A percentile compares a stretch with the other conserved stretches of the same genome.
These are phyloP conservation scores for Sussaba pulchella DNA, from an alignment of 2,888 invertebrate species.

Conservation along the genomic window DNA sequence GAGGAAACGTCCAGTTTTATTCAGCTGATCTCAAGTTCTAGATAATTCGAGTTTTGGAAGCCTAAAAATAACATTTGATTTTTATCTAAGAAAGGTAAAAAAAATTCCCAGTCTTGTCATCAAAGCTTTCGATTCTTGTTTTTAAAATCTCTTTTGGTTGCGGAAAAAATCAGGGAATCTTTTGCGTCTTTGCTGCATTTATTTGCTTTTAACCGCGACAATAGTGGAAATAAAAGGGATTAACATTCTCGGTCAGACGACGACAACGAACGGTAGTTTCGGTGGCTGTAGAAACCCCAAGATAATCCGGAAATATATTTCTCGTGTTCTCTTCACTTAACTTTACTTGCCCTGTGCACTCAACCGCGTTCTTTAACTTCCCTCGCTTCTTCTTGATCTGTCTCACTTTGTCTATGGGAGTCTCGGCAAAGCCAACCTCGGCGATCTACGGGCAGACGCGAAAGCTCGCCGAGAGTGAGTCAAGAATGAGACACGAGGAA, in stretches of 20 bases:
- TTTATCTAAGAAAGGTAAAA: too few relatives aligned
- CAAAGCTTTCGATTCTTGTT: background rate
- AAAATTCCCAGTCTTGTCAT: too few relatives aligned
- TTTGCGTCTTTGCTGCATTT: background rate
- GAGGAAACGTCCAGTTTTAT: too few relatives aligned
- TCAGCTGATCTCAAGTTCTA: too few relatives aligned
- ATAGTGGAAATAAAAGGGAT: constrained; percentile 62
- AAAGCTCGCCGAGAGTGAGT: constrained; percentile 50
- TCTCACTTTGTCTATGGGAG: constrained; percentile 59
- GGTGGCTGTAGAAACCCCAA: background rate
- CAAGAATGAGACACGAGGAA: constrained; percentile 6
- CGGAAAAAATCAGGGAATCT: constrained; percentile 1
- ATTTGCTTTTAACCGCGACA: constrained; percentile 40
- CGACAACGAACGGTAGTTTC: constrained; percentile 38
- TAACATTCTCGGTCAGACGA: constrained; percentile 47
- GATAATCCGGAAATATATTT: constrained; percentile 29
- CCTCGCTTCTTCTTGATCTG: constrained; percentile 51
- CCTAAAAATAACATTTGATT: too few relatives aligned
- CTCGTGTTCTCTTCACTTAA: constrained; percentile 36
- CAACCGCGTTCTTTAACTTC: constrained; percentile 21
- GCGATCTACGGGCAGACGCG: constrained; percentile 47
- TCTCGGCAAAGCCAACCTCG: constrained; percentile 57
- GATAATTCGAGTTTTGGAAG: too few relatives aligned
- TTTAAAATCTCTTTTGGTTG: background rate
- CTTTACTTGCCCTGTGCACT: constrained; percentile 24